phyloP scores from a whole-genome alignment of 2,113 vertebrate genomes.

The Oreocharis arfaki region DNA sequence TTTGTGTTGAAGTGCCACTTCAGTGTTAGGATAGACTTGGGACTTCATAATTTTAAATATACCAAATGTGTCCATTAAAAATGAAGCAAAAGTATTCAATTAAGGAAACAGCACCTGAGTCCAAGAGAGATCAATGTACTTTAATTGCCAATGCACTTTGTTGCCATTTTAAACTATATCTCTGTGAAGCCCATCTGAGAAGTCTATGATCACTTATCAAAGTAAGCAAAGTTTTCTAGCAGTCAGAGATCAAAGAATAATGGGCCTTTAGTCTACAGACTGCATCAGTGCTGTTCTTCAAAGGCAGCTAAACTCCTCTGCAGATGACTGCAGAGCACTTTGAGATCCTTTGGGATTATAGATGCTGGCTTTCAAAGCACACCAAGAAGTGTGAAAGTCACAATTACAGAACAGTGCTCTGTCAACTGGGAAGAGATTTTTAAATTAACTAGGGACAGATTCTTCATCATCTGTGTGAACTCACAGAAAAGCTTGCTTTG shows the following conservation, averaged over 20 bases:
- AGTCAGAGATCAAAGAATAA: constrained; percentile 10
- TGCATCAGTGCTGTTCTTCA: background rate
- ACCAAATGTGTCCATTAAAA: background rate
- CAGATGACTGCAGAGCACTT: background rate
- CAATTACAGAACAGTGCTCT: background rate
- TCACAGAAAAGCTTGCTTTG: background rate
- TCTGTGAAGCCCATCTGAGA: background rate
- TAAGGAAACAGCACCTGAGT: background rate
- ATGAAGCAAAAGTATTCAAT: background rate
- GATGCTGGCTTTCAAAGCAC: background rate
- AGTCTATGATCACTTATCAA: constrained; percentile 2
- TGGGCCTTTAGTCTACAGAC: background rate
- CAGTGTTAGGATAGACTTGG: background rate
- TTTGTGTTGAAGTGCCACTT: background rate
- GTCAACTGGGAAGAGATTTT: background rate
- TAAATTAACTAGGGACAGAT: background rate
- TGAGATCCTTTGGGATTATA: background rate
- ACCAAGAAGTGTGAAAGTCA: background rate
- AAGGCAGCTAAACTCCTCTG: background rate
- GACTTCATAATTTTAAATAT: background rate
- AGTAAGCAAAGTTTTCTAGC: background rate
- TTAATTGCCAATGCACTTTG: background rate
- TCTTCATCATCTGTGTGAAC: background rate
- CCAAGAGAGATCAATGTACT: background rate
- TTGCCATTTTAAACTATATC: background rate